These are phyloP conservation scores for Scelioninae gen. 2 DNA, from an alignment of 2,888 invertebrate genomes.

Conservation along the genomic window DNA sequence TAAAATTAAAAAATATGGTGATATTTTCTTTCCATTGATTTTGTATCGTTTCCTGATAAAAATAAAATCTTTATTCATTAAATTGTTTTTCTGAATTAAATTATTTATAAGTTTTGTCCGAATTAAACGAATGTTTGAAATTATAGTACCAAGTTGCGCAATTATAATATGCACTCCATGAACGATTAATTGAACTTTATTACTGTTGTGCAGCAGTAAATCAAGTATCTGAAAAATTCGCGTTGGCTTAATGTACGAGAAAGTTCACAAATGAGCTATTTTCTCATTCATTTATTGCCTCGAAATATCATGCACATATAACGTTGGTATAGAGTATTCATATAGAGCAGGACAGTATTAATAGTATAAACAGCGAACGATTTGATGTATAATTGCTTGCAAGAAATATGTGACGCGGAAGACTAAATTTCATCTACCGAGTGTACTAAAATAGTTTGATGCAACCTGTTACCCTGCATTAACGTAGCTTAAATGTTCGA, in stretches of 20 bases:
- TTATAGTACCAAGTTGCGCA: too few relatives aligned
- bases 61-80: too few relatives aligned
- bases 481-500: conserved; percentile 33
- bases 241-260: neutral
- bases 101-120: too few relatives aligned
- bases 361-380: neutral
- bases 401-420: conserved; percentile 29
- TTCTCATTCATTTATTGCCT: neutral
- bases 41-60: too few relatives aligned
- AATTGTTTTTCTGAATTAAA: too few relatives aligned
- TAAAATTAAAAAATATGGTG: too few relatives aligned
- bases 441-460: conserved; percentile 15
- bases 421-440: conserved; percentile 6
- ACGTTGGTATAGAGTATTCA: neutral
- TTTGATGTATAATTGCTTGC: conserved; percentile 25
- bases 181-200: neutral
- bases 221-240: neutral
- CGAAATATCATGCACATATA: neutral
- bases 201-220: neutral
- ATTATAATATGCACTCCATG: neutral
- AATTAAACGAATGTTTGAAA: too few relatives aligned
- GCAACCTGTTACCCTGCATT: conserved; percentile 38
- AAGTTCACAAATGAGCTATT: conserved; percentile 5
- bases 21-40: too few relatives aligned
- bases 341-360: neutral